Conservation (phyloP, 2,888 invertebrate genomes). For the Portevinia maculata region DNA sequence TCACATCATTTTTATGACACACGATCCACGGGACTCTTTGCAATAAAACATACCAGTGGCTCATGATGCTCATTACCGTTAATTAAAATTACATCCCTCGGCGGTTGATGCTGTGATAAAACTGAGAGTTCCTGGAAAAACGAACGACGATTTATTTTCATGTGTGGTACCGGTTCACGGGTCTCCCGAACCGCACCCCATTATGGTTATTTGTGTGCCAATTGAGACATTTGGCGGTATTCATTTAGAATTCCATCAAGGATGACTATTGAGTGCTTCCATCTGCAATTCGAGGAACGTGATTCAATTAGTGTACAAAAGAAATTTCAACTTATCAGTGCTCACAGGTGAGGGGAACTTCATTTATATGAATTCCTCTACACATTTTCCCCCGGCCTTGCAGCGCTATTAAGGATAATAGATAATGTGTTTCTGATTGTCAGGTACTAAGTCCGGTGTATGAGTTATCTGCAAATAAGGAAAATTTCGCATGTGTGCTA, state of each 20-base stretch:
- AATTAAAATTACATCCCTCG: slow-evolving; percentile 61
- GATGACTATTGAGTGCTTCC: slow-evolving; percentile 50
- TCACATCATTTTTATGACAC: slow-evolving; percentile 59
- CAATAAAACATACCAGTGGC: slow-evolving; percentile 33
- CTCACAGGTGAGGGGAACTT: slow-evolving; percentile 35
- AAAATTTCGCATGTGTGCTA: slow-evolving; percentile 9
- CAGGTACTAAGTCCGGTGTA: slow-evolving; percentile 38
- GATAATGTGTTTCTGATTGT: slow-evolving; percentile 70
- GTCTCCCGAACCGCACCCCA: slow-evolving; percentile 39
- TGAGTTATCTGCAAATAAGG: background rate
- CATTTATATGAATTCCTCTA: no score
- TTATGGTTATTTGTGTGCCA: slow-evolving; percentile 46
- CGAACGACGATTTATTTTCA: slow-evolving; percentile 17
- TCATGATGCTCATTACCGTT: slow-evolving; percentile 61
- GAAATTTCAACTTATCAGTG: slow-evolving; percentile 39
- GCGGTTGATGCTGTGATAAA: slow-evolving; percentile 48
- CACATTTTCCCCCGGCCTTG: background rate
- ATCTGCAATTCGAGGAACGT: slow-evolving; percentile 50
- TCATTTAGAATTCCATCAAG: slow-evolving; percentile 14
- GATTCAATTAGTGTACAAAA: slow-evolving; percentile 64
- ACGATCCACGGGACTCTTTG: slow-evolving; percentile 42
- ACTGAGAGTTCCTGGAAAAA: slow-evolving; percentile 38
- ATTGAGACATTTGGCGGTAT: slow-evolving; percentile 29
- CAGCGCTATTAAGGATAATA: slow-evolving; percentile 43
- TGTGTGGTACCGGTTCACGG: no score